phyloP scores from a whole-genome alignment of 2,113 vertebrate species.

The Psilopogon haemacephalus region DNA sequence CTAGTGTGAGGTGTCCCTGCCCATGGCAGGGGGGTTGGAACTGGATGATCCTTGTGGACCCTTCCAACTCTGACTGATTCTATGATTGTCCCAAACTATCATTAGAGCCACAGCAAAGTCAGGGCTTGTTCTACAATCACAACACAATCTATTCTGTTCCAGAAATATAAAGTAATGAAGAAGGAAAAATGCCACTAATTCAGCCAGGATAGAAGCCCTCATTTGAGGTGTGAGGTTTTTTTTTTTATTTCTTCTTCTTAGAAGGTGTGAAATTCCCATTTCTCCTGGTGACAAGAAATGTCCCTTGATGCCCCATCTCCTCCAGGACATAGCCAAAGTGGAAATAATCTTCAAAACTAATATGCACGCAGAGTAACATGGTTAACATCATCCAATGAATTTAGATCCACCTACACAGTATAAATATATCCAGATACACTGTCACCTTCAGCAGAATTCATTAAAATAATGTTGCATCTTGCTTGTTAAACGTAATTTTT shows the following conservation, averaged over 20 bases:
- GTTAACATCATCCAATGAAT: constrained; percentile 76
- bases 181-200: constrained; percentile 47
- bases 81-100: neutral
- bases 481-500: constrained; percentile 80
- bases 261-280: constrained; percentile 35
- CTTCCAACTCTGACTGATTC: too few species aligned
- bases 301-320: constrained; percentile 53
- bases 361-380: constrained; percentile 70
- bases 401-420: constrained; percentile 73
- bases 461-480: constrained; percentile 80
- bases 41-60: too few species aligned
- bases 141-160: constrained; percentile 61
- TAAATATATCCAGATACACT: constrained; percentile 81
- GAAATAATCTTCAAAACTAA: constrained; percentile 76
- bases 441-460: constrained; percentile 85
- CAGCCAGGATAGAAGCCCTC: constrained; percentile 22
- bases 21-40: too few species aligned
- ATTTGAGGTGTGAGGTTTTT: constrained; percentile 32
- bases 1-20: too few species aligned
- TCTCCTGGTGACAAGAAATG: constrained; percentile 34
- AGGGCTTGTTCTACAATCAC: constrained; percentile 1
- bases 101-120: constrained; percentile 23
- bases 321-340: constrained; percentile 63
- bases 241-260: neutral
- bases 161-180: constrained; percentile 56